phyloP scores from a whole-genome alignment of 2,888 invertebrate genomes.

The Reticulitermes lucifugus region DNA sequence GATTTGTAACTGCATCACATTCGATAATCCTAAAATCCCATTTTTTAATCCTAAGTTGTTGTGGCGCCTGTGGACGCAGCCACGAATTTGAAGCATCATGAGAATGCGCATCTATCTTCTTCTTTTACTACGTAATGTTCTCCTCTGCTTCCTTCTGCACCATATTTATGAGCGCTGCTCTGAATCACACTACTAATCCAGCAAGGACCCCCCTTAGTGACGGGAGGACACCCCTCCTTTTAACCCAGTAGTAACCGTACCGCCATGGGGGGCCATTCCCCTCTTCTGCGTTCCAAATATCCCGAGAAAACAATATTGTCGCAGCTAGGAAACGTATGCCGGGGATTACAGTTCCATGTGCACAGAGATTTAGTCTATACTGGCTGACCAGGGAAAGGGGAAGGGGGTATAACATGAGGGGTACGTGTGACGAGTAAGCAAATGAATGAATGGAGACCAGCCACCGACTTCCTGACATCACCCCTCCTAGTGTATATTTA shows the following conservation, averaged over 20 bases:
- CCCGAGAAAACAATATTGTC: conserved; percentile 55
- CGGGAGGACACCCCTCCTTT: conserved; percentile 27
- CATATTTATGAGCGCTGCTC: conserved; percentile 31
- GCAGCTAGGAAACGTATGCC: conserved; percentile 53
- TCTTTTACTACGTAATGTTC: background rate
- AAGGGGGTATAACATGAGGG: background rate
- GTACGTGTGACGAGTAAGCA: background rate
- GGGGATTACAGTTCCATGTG: conserved; percentile 52
- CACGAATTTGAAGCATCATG: too few species aligned
- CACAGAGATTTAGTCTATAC: conserved; percentile 1
- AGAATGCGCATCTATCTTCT: too few species aligned
- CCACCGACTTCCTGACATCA: conserved; percentile 40
- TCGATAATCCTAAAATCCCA: too few species aligned
- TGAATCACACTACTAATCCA: conserved; percentile 45
- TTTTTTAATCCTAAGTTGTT: too few species aligned
- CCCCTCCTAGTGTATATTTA: conserved; percentile 35
- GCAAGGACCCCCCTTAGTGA: conserved; percentile 38
- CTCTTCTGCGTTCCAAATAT: conserved; percentile 46
- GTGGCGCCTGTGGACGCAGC: too few species aligned
- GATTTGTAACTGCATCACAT: too few species aligned
- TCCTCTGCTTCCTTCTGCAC: background rate
- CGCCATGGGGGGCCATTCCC: conserved; percentile 49
- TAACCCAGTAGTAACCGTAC: background rate
- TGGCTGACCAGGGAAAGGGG: background rate
- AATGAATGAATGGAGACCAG: conserved; percentile 15